phyloP scores from a whole-genome alignment of 2,113 vertebrate species.

The Macrotus californicus region DNA sequence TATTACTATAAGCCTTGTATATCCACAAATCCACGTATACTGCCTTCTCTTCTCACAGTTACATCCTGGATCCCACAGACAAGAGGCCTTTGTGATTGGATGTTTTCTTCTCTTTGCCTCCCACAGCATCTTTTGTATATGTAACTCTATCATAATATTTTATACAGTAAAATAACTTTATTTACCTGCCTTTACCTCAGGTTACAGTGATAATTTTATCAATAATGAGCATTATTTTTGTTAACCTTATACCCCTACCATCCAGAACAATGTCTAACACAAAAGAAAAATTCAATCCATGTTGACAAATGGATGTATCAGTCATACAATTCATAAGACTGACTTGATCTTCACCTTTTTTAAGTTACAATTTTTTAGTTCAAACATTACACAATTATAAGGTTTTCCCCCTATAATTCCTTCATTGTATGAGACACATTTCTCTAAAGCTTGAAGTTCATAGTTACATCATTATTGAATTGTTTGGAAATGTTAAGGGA shows the following conservation, averaged over 20 bases:
- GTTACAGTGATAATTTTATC: neutral
- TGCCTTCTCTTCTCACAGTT: neutral
- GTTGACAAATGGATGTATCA: constrained; percentile 20
- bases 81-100: neutral
- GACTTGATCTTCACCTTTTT: neutral
- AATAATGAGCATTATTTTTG: neutral
- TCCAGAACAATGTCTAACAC: neutral
- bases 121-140: neutral
- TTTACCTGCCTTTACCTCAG: neutral
- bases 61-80: neutral
- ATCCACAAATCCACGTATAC: neutral
- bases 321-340: neutral
- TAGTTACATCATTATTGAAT: neutral
- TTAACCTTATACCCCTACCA: neutral
- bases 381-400: neutral
- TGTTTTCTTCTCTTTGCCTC: neutral
- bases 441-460: neutral
- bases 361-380: neutral
- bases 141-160: neutral
- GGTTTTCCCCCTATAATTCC: neutral
- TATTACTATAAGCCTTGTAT: neutral
- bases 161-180: neutral
- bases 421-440: neutral
- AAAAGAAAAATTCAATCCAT: neutral
- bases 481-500: neutral